phyloP scores from a whole-genome alignment of 2,888 invertebrate genomes.

The Dioctria linearis region DNA sequence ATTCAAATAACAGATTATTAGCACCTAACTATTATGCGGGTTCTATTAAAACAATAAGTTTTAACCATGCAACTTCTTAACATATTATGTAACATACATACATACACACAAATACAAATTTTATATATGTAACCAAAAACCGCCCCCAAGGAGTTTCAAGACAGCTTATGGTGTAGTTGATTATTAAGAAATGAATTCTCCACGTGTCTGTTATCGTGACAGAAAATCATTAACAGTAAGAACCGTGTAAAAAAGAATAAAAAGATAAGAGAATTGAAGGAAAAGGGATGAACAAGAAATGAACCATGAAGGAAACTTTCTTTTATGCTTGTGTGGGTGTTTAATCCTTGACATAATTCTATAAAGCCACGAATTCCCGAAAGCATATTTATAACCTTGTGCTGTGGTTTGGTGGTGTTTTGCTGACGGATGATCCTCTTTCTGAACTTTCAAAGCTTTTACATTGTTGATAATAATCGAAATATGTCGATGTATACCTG shows the following conservation, averaged over 20 bases:
- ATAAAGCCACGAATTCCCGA: conserved; percentile 17
- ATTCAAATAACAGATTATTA: no score
- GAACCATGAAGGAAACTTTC: background rate
- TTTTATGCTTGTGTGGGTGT: conserved; percentile 2
- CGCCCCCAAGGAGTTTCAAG: no score
- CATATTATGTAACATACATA: no score
- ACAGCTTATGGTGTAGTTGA: background rate
- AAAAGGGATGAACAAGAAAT: background rate
- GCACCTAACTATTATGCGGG: no score
- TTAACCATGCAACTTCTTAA: no score
- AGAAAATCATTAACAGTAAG: conserved; percentile 28
- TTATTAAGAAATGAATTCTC: background rate
- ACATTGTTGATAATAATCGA: conserved; percentile 4
- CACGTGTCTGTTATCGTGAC: conserved; percentile 9
- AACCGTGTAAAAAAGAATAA: background rate
- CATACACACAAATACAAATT: no score
- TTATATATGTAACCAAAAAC: no score
- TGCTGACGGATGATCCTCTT: background rate
- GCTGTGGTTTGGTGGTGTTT: background rate
- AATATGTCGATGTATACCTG: background rate
- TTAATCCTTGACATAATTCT: conserved; percentile 41
- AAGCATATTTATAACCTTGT: conserved; percentile 3
- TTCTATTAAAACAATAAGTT: no score
- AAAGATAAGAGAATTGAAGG: background rate
- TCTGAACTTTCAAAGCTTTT: conserved; percentile 13